Conservation (phyloP, 2,888 invertebrate genomes). For the Nomada ruficornis region DNA sequence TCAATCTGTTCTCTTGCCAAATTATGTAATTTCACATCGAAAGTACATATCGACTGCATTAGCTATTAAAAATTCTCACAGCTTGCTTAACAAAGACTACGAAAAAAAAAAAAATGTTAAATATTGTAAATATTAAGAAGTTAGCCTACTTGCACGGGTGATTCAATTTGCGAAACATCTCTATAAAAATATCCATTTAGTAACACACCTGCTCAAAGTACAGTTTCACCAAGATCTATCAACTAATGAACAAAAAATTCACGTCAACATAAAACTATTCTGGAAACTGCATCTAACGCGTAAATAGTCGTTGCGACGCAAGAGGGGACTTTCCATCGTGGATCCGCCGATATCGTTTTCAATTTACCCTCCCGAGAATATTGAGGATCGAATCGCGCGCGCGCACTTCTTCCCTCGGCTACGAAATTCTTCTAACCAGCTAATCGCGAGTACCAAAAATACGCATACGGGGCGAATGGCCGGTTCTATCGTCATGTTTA, state of each 20-base stretch:
- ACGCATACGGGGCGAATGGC: constrained; percentile 53
- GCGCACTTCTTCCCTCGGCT: not conserved
- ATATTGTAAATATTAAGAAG: too few relatives aligned
- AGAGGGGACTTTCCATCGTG: not conserved
- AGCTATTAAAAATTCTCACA: too few relatives aligned
- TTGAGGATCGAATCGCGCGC: too few relatives aligned
- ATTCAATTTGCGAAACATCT: not conserved
- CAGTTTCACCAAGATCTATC: too few relatives aligned
- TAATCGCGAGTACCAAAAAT: constrained; percentile 50
- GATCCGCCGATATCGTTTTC: not conserved
- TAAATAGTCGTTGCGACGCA: not conserved
- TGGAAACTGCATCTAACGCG: not conserved
- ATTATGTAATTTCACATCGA: too few relatives aligned
- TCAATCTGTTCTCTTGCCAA: too few relatives aligned
- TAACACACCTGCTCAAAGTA: too few relatives aligned
- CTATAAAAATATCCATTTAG: not conserved
- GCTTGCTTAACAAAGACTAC: too few relatives aligned
- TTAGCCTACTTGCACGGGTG: too few relatives aligned
- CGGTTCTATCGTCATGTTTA: constrained; percentile 45
- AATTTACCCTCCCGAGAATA: not conserved
- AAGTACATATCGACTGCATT: too few relatives aligned
- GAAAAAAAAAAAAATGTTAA: too few relatives aligned
- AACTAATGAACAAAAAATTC: not conserved
- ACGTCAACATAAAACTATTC: not conserved
- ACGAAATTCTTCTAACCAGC: constrained; percentile 37